These are phyloP conservation scores for Achroia grisella DNA, from an alignment of 1,140 invertebrate species.

Conservation along the genomic window DNA sequence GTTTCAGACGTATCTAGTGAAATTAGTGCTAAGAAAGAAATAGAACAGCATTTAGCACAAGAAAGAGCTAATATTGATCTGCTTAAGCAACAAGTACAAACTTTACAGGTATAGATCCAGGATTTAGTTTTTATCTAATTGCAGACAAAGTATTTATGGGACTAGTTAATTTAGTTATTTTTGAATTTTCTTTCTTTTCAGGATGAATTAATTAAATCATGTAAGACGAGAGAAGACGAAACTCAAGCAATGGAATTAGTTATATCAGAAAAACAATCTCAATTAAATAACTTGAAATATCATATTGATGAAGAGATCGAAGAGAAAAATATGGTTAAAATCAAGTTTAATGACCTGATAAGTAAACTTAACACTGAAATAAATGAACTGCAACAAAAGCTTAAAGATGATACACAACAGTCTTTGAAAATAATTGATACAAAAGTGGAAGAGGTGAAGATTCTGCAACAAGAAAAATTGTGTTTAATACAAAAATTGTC, in stretches of 20 bases:
- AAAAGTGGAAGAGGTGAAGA: constrained; percentile 51
- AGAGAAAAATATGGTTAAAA: constrained; percentile 38
- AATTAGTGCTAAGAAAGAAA: constrained; percentile 33
- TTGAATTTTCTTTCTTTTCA: constrained; percentile 21
- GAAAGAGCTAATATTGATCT: constrained; percentile 49
- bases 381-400: constrained; percentile 44
- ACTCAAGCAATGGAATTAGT: constrained; percentile 20
- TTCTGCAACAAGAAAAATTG: constrained; percentile 50
- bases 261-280: constrained; percentile 36
- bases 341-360: constrained; percentile 29
- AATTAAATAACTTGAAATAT: constrained; percentile 42
- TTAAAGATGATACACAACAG: constrained; percentile 38
- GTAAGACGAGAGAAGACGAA: constrained; percentile 30
- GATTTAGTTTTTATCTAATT: no score
- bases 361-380: constrained; percentile 46
- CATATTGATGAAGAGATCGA: constrained; percentile 51
- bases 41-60: constrained; percentile 52
- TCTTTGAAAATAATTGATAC: constrained; percentile 34
- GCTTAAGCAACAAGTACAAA: constrained; percentile 44
- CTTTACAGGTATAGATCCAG: constrained; percentile 35
- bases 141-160: no score
- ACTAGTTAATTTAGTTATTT: no score
- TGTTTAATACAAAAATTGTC: constrained; percentile 40
- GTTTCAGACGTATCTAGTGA: constrained; percentile 52
- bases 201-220: constrained; percentile 38